A percentile compares a stretch with the other conserved stretches of the same genome.
Evolutionary conservation across 1,140 invertebrate genomes (phyloP).

Genomic region (Heliconius hermathena): DNA sequence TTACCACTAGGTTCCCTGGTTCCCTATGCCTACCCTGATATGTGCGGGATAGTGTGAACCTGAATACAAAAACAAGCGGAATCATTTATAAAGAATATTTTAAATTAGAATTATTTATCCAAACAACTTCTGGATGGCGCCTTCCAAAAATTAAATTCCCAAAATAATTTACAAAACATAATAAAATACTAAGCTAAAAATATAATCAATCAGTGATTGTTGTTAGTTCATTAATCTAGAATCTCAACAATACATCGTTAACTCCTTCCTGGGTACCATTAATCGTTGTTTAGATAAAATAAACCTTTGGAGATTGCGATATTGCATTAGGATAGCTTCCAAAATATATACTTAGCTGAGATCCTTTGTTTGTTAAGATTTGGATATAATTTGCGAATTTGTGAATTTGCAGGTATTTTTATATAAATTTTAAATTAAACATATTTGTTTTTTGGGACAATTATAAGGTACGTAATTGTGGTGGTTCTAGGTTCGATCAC

Average conservation of each 20-base stretch:
- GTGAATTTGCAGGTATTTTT: background rate
- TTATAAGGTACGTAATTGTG: too few relatives aligned
- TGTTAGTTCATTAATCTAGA: constrained; percentile 2
- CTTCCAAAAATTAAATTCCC: background rate
- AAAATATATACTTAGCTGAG: background rate
- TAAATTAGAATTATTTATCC: too few relatives aligned
- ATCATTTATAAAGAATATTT: too few relatives aligned
- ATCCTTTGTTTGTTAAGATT: constrained; percentile 6
- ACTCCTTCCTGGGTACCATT: background rate
- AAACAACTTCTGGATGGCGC: background rate
- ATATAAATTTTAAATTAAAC: background rate
- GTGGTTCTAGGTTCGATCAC: too few relatives aligned
- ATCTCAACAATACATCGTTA: constrained; percentile 9
- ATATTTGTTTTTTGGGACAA: too few relatives aligned
- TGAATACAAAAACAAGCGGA: too few relatives aligned
- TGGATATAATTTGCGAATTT: background rate
- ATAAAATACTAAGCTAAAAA: constrained; percentile 10
- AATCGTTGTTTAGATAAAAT: constrained; percentile 13
- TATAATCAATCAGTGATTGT: constrained; percentile 3
- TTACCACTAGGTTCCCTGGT: too few relatives aligned
- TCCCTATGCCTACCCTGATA: too few relatives aligned
- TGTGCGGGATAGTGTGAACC: too few relatives aligned
- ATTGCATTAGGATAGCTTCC: constrained; percentile 6
- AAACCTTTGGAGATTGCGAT: background rate
- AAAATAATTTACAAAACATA: background rate